Base-by-base conservation (phyloP, 2,113 vertebrate genomes). In the Tauraco erythrolophus region DNA sequence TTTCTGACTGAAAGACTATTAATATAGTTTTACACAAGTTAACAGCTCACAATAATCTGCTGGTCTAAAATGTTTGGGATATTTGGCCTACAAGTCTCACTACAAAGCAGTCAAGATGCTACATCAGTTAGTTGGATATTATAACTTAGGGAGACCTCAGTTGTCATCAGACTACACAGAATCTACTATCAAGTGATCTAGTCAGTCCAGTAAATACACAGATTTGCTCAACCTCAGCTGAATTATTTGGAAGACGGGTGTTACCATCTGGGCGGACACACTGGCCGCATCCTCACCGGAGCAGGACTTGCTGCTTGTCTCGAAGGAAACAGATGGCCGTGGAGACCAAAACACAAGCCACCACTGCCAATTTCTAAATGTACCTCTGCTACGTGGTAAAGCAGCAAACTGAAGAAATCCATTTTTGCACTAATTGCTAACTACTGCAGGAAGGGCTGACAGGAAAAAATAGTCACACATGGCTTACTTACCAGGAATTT, bases 241-340 rank as follows among this genome's bases (percentile, higher is more conserved):
- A 68, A 21, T n/a, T 74, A 30, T 30, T 60, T 77, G 81, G 45
- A 71, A 61, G 24, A 39, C 17, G 24, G 8, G 18, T 28, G 61
- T 39, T 62, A 25, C 39, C 35, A 19, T 3, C 24, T 19, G 50
- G 24, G 68, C 1, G 0, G 43, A 22, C 18, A 46, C 39, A 43
- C 14, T 0, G 1, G 61, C 14, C 4, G 1, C 50, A 33, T 18
- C 45, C 54, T 58, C 31, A 43, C 14, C 56, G 0, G 1, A 37
- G 39, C 71, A 88, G 48, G 37, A 39, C 45, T 27, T 2, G 0
- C 11, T 2, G 7, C n/a, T 87, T 57, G 50, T 70, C 78, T 43
- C 45, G 31, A 50, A 79, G 60, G 33, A 64, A 87, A 37, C 19
- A 62, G 48, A 65, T 5, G 1, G 71, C 43, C 4, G 1, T 19